Percentiles rank a stretch among this genome's conserved stretches.
phyloP scores from a whole-genome alignment of 2,113 vertebrate genomes.

The Cynopterus brachyotis region DNA sequence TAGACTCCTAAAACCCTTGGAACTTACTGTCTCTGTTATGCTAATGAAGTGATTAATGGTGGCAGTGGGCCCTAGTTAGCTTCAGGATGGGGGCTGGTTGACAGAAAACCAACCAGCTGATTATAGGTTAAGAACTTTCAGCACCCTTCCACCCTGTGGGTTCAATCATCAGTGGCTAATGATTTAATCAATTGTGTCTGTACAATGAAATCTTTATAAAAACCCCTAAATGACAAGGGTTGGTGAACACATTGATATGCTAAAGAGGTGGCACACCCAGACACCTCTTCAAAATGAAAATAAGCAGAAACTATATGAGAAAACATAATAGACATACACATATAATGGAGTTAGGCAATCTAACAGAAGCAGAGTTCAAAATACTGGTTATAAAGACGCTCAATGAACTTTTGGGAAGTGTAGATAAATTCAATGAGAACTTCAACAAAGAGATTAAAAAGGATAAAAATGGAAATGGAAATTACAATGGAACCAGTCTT shows the following conservation, averaged over 20 bases:
- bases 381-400: no score
- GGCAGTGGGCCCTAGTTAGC: no score
- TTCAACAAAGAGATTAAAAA: no score
- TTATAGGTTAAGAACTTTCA: not conserved
- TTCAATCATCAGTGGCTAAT: not conserved
- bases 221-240: no score
- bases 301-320: no score
- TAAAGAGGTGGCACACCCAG: not conserved
- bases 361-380: no score
- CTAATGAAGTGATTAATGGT: not conserved
- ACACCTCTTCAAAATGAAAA: not conserved
- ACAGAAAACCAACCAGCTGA: not conserved
- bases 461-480: no score
- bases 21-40: not conserved
- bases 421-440: no score
- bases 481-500: no score
- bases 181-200: not conserved
- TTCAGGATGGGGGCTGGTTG: not conserved
- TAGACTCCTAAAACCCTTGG: not conserved
- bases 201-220: not conserved
- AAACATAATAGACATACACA: no score
- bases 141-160: not conserved
- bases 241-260: not conserved
- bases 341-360: no score
- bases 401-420: no score